phyloP scores from a whole-genome alignment of 2,113 vertebrate genomes.

The Perccottus glenii region DNA sequence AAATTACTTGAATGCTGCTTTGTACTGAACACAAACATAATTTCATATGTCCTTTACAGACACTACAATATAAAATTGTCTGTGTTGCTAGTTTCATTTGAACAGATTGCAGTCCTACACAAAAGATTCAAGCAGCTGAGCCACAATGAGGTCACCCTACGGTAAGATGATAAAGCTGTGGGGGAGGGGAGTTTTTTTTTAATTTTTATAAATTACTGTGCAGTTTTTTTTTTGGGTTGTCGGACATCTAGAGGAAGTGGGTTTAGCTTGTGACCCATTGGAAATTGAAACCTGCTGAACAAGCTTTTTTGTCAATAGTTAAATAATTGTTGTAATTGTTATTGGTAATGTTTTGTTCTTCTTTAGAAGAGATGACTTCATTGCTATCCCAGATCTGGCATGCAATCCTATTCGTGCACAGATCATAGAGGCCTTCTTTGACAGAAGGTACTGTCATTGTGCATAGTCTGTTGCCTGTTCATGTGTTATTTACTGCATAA shows the following conservation, averaged over 20 bases:
- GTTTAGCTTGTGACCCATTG: background rate
- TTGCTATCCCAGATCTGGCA: constrained; percentile 85
- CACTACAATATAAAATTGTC: background rate
- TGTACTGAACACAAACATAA: too few species aligned
- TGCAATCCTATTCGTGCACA: constrained; percentile 90
- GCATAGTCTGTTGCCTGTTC: background rate
- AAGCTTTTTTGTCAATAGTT: constrained; percentile 1
- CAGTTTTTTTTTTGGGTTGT: background rate
- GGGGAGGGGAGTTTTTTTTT: background rate
- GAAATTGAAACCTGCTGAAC: constrained; percentile 38
- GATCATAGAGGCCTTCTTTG: constrained; percentile 93
- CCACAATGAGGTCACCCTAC: constrained; percentile 82
- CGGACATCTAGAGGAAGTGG: background rate
- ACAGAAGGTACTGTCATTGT: constrained; percentile 82
- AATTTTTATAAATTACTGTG: background rate
- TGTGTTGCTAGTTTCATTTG: constrained; percentile 81
- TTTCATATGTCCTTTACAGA: too few species aligned
- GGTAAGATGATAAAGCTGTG: constrained; percentile 33
- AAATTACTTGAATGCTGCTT: too few species aligned
- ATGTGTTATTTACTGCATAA: too few species aligned
- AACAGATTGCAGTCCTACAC: constrained; percentile 90
- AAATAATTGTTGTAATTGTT: too few species aligned
- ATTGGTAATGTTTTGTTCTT: constrained; percentile 1
- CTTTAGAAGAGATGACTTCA: constrained; percentile 88
- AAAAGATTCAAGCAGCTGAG: constrained; percentile 91